Evolutionary conservation across 2,797 vertebrate species (phyloP), one percentile per base, ranked within the genome.

Genomic region (Melanotaenia boesemani): DNA sequence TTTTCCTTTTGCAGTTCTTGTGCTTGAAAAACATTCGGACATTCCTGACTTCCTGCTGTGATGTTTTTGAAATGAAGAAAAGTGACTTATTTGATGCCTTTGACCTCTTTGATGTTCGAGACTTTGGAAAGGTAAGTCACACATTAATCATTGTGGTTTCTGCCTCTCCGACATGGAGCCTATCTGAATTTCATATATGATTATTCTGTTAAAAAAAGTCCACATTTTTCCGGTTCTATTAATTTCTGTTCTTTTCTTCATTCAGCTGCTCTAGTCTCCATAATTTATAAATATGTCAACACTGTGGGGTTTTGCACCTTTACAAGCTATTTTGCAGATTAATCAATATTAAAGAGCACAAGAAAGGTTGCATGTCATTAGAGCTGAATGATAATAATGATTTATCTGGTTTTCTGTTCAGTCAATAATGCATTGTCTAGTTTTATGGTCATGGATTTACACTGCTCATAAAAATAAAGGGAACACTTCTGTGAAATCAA

Each of bases 21-120:
- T 99, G 97, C 86, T 87, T 98, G 94, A 99, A 99, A 95, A 99
- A 99, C 81, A 99, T 98, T 77, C 93, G 97, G 65, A 98, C 96
- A 0, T 99, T 99, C 83, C 94, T 99, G 82, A 88, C 84, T 0
- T 95, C 95, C 18, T 98, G 97, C 89, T 95, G 90, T 28, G 94
- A 96, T n/a, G 94, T 91, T 24, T 98, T 98, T 86, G 96, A 93
- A 58, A 96, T 99, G 95, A 98, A 96, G 93, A 98, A 96, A 81
- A 96, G 92, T 30, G 97, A 99, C 85, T 93, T 99, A 72, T 99
- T 99, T 60, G 97, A 98, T 71, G 95, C 96, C 5, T 98, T 98
- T 9, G 97, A 99, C 91, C 94, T 99, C 59, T 99, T 99, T 46
- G 97, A 99, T 0, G 97, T 98, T 34, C 96, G 97, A 76, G 96